Evolutionary conservation across 92 coral and sea anemone genomes (phyloP), one percentile per base, ranked within the genome.

Genomic region (Virgularia gustaviana): DNA sequence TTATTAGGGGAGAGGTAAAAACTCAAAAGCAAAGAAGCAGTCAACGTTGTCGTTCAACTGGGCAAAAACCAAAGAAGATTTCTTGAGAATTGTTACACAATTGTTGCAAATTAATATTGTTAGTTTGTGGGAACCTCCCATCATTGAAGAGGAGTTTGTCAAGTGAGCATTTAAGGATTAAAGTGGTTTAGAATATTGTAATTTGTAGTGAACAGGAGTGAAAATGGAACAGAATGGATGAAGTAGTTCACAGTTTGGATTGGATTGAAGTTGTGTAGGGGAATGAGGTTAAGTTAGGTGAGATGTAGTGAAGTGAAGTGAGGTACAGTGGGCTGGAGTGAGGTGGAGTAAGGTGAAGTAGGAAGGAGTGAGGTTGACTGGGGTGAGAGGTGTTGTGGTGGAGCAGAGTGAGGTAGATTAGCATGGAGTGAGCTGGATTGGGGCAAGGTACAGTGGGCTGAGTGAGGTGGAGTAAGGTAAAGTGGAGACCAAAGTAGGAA

Each of bases 41-140:
- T 65, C 86, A 6, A 49, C 70, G 11, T 37, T 77, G 23, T 35
- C 77, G 16, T 89, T 89, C 87, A 94, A 92, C 62, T 92, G 98
- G 98, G 88, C 80, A 9, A 81, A 63, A 0, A 85, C 85, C 47
- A 83, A 89, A 68, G 88, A 86, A 35, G 56, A 56, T 7, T 55
- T 92, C 35, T 73, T 92, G 45, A 84, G 80, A 63, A 34, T 73
- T 20, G 52, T 89, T 5, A 91, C 88, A 15, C 96, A 92, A 25
- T 51, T 92, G 81, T 5, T 92, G 34, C 83, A 90, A 41, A 60
- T 92, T 49, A 95, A 92, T 62, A 77, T 92, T 54, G 86, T 73
- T 55, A 68, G 88, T 47, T 86, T 92, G 36, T 92, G 98, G 98
- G 92, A 92, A 25, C 98, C 98, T 24, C 98, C 98, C 13, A 58